A percentile compares a stretch with the other conserved stretches of the same genome.
These are phyloP conservation scores for Ceramica pisi DNA, from an alignment of 2,888 invertebrate genomes.

Conservation along the genomic window DNA sequence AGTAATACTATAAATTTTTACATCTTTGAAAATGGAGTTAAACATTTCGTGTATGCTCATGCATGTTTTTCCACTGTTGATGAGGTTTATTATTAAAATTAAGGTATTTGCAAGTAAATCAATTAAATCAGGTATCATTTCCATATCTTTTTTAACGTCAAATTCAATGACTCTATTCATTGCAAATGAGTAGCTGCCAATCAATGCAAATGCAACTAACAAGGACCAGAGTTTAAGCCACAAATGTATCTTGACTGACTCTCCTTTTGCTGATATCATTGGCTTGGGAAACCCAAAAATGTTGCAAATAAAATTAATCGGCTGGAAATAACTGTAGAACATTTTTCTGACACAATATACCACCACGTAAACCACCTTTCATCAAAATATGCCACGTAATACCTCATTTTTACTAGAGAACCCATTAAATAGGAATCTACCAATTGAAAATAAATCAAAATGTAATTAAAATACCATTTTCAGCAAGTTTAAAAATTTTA, in stretches of 20 bases:
- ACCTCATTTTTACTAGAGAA: background rate
- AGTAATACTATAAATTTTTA: conserved; percentile 33
- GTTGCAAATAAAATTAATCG: conserved; percentile 49
- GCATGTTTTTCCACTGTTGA: conserved; percentile 18
- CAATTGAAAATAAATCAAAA: conserved; percentile 37
- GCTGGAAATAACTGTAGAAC: conserved; percentile 54
- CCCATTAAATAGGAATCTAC: background rate
- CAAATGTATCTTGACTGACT: conserved; percentile 12
- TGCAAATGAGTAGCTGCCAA: conserved; percentile 39
- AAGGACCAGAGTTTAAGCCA: conserved; percentile 59
- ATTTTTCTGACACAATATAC: conserved; percentile 26
- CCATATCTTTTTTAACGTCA: conserved; percentile 45
- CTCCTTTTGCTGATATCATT: conserved; percentile 32
- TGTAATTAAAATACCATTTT: conserved; percentile 17
- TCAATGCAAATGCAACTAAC: conserved; percentile 21
- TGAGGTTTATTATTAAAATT: conserved; percentile 52
- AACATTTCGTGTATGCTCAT: conserved; percentile 40
- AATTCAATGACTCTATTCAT: conserved; percentile 18
- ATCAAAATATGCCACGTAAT: background rate
- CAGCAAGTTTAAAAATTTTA: background rate
- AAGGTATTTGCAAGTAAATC: conserved; percentile 51
- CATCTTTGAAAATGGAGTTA: conserved; percentile 37
- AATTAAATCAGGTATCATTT: conserved; percentile 52
- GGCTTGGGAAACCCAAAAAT: conserved; percentile 56
- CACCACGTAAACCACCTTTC: background rate